phyloP scores from a whole-genome alignment of 1,140 invertebrate genomes.

The Drosophila santomea region DNA sequence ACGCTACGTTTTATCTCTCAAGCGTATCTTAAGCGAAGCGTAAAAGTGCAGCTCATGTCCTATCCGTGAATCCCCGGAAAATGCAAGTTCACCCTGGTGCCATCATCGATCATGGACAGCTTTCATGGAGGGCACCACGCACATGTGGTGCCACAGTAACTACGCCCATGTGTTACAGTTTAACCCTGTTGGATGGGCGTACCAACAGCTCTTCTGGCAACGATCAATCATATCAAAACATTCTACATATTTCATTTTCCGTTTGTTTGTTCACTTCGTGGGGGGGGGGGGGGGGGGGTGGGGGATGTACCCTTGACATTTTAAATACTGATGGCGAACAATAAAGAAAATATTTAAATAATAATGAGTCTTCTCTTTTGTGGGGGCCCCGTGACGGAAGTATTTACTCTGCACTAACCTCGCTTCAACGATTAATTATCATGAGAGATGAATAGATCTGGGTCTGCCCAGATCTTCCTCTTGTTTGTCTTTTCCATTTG shows the following conservation, averaged over 20 bases:
- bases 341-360: constrained; percentile 39
- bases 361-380: constrained; percentile 20
- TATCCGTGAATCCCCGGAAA: constrained; percentile 29
- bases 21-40: constrained; percentile 47
- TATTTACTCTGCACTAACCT: constrained; percentile 21
- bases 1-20: constrained; percentile 13
- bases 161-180: constrained; percentile 67
- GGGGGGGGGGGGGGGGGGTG: too few relatives aligned
- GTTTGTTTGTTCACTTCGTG: constrained; percentile 18
- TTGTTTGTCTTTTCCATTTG: background rate
- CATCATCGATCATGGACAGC: constrained; percentile 59
- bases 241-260: constrained; percentile 29
- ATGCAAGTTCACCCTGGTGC: constrained; percentile 54
- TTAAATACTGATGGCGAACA: constrained; percentile 48
- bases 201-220: constrained; percentile 58
- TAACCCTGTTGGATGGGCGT: constrained; percentile 52
- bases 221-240: constrained; percentile 70
- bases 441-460: constrained; percentile 18
- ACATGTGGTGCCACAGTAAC: constrained; percentile 43
- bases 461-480: constrained; percentile 8
- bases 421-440: constrained; percentile 45
- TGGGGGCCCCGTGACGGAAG: constrained; percentile 26
- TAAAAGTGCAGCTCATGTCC: constrained; percentile 53
- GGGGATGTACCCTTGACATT: constrained; percentile 34
- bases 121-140: constrained; percentile 14